Conservation (phyloP, 2,113 vertebrate species). For the Toxotes chatareus region DNA sequence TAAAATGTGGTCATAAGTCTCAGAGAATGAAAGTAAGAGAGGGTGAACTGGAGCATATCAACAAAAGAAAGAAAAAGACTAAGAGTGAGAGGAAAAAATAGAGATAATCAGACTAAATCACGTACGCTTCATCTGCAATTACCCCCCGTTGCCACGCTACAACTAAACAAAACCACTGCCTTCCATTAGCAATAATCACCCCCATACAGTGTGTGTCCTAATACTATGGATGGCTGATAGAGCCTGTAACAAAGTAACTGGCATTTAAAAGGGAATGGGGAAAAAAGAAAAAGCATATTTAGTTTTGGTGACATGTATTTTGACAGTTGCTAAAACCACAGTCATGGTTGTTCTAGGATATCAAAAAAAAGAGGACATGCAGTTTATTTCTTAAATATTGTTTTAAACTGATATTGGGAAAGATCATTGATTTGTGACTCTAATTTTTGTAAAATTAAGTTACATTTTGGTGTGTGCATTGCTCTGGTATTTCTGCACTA, state of each 20-base stretch:
- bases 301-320: neutral
- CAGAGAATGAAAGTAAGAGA: neutral
- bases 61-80: neutral
- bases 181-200: slow-evolving; percentile 46
- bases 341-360: too few species aligned
- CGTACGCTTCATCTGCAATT: slow-evolving; percentile 46
- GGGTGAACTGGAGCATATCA: slow-evolving; percentile 1
- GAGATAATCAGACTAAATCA: slow-evolving; percentile 58
- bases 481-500: too few species aligned
- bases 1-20: neutral
- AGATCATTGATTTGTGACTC: too few species aligned
- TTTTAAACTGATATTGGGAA: too few species aligned
- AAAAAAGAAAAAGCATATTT: neutral
- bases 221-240: slow-evolving; percentile 31
- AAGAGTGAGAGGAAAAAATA: slow-evolving; percentile 24
- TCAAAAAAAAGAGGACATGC: too few species aligned
- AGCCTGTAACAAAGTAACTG: slow-evolving; percentile 55
- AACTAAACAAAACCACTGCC: slow-evolving; percentile 40
- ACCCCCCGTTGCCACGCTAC: slow-evolving; percentile 52
- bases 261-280: neutral
- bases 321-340: neutral
- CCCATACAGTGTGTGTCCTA: slow-evolving; percentile 1
- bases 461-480: too few species aligned
- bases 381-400: too few species aligned
- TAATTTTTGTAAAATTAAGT: too few species aligned